Conservation (phyloP, 1,140 invertebrate genomes). For the Polypedilum pembai region DNA sequence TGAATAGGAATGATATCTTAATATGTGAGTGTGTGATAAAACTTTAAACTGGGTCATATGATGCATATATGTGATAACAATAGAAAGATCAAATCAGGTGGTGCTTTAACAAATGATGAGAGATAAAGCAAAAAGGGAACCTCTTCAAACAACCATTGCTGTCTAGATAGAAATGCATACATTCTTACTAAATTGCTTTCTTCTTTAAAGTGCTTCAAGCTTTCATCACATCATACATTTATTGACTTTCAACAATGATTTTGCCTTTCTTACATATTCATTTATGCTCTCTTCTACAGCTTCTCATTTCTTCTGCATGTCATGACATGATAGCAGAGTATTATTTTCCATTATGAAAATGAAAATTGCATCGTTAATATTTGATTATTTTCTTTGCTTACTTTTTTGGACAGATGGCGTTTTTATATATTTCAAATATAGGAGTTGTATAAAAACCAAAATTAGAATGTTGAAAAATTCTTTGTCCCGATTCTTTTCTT, state of each 20-base stretch:
- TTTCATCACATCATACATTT: background rate
- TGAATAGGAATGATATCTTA: background rate
- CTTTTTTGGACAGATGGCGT: too few relatives aligned
- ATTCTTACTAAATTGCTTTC: background rate
- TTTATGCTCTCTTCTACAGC: background rate
- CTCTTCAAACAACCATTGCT: constrained; percentile 9
- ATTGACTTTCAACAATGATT: constrained; percentile 7
- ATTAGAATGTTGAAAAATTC: too few relatives aligned
- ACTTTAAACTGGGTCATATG: background rate
- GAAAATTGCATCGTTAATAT: too few relatives aligned
- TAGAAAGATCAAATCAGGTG: background rate
- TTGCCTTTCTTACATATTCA: background rate
- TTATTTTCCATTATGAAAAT: too few relatives aligned
- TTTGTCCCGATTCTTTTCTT: too few relatives aligned
- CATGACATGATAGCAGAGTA: background rate
- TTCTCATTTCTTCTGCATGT: background rate
- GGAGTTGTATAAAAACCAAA: too few relatives aligned
- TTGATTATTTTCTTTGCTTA: too few relatives aligned
- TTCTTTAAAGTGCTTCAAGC: constrained; percentile 17
- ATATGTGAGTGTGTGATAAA: background rate
- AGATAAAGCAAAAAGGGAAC: background rate
- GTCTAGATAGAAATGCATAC: background rate
- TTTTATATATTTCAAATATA: too few relatives aligned
- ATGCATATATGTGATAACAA: background rate
- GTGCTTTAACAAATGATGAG: background rate